A percentile compares a stretch with the other conserved stretches of the same genome.
Conservation (phyloP, 2,888 invertebrate genomes). For the Mythimna ferrago region DNA sequence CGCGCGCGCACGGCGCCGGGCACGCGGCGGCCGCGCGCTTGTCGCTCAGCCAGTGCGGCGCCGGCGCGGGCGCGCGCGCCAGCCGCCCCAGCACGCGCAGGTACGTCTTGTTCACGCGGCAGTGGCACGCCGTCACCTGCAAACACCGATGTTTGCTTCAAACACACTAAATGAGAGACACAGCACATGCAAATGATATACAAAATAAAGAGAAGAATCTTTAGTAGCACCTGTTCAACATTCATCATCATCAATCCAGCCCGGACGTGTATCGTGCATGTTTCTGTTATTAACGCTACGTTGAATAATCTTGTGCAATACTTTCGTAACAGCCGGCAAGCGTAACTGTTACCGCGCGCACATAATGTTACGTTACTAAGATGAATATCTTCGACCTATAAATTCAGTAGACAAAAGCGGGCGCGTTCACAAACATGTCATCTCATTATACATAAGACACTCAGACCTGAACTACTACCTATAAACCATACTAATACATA, state of each 20-base stretch:
- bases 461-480: too few relatives aligned
- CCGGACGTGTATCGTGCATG: slow-evolving; percentile 9
- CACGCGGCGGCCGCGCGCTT: slow-evolving; percentile 80
- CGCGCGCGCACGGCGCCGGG: slow-evolving; percentile 86
- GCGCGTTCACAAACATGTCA: too few relatives aligned
- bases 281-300: slow-evolving; percentile 14
- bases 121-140: slow-evolving; percentile 94
- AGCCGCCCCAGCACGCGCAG: slow-evolving; percentile 91
- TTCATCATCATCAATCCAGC: neutral
- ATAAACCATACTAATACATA: too few relatives aligned
- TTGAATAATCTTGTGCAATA: slow-evolving; percentile 43
- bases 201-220: too few relatives aligned
- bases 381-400: slow-evolving; percentile 1
- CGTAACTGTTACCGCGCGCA: slow-evolving; percentile 29
- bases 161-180: neutral
- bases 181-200: too few relatives aligned
- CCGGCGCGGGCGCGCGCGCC: slow-evolving; percentile 81
- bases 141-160: too few relatives aligned
- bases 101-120: slow-evolving; percentile 95
- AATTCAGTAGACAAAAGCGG: neutral
- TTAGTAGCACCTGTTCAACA: neutral
- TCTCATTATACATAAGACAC: too few relatives aligned
- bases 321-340: slow-evolving; percentile 32
- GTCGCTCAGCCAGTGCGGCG: slow-evolving; percentile 91
- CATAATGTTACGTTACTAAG: slow-evolving; percentile 13